A percentile compares a stretch with the other conserved stretches of the same genome.
phyloP scores from a whole-genome alignment of 2,113 vertebrate species.

The Ivindomyrus marchei region DNA sequence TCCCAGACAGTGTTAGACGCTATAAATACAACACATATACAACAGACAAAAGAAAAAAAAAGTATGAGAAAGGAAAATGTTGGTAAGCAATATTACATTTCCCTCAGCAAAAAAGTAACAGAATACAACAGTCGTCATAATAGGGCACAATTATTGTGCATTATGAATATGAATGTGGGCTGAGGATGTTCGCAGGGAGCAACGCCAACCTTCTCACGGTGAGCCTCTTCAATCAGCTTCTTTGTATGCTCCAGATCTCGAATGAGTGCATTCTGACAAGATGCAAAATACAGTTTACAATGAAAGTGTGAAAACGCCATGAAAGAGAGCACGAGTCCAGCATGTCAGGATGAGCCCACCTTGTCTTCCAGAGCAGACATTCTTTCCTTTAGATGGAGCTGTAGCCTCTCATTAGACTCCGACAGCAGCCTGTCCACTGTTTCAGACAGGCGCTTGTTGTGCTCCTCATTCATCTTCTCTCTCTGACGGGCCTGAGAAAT shows the following conservation, averaged over 20 bases:
- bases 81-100: not conserved
- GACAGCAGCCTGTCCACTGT: constrained; percentile 94
- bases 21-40: not conserved
- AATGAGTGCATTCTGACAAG: constrained; percentile 77
- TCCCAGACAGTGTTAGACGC: not conserved
- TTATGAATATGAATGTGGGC: not conserved
- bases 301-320: not conserved
- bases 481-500: constrained; percentile 79
- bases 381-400: constrained; percentile 93
- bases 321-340: not conserved
- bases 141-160: not conserved
- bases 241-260: constrained; percentile 86
- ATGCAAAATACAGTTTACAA: constrained; percentile 9
- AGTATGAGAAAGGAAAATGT: not conserved
- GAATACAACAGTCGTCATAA: not conserved
- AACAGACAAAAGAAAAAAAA: not conserved
- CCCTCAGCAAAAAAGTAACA: not conserved
- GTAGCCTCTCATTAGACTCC: constrained; percentile 92
- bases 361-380: constrained; percentile 97
- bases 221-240: constrained; percentile 87
- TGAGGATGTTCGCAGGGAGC: not conserved
- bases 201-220: constrained; percentile 82
- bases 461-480: constrained; percentile 98
- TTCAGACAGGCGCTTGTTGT: constrained; percentile 93
- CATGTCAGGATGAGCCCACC: constrained; percentile 50